Conservation (phyloP, 2,888 invertebrate species). For the Rotaria macrura region DNA sequence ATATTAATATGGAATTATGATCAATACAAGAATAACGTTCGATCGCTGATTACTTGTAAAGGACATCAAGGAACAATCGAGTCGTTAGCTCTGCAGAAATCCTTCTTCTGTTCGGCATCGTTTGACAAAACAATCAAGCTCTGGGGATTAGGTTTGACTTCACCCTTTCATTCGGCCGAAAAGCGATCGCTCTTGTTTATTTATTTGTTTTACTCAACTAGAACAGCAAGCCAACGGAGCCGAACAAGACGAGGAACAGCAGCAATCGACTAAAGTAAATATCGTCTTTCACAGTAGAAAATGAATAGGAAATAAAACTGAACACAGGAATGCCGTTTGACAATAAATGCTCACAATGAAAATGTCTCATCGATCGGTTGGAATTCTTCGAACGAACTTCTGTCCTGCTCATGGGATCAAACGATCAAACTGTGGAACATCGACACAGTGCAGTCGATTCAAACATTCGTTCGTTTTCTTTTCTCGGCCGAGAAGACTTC, state of each 20-base stretch:
- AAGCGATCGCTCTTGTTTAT: background rate
- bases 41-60: background rate
- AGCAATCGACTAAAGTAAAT: background rate
- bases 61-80: background rate
- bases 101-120: background rate
- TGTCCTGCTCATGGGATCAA: conserved; percentile 88
- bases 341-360: conserved; percentile 82
- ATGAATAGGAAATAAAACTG: background rate
- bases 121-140: conserved; percentile 30
- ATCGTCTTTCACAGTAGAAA: too few species aligned
- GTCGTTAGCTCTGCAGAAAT: background rate
- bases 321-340: conserved; percentile 61
- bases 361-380: conserved; percentile 73
- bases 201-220: too few species aligned
- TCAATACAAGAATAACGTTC: too few species aligned
- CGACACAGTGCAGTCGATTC: conserved; percentile 50
- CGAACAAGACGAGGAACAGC: background rate
- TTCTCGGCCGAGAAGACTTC: conserved; percentile 55
- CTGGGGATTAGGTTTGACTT: conserved; percentile 13
- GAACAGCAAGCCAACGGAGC: too few species aligned
- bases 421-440: conserved; percentile 86
- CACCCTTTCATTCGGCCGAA: background rate
- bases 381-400: conserved; percentile 66
- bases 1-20: too few species aligned
- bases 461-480: conserved; percentile 36